phyloP scores from a whole-genome alignment of 1,140 invertebrate genomes.

The Hestina assimilis region DNA sequence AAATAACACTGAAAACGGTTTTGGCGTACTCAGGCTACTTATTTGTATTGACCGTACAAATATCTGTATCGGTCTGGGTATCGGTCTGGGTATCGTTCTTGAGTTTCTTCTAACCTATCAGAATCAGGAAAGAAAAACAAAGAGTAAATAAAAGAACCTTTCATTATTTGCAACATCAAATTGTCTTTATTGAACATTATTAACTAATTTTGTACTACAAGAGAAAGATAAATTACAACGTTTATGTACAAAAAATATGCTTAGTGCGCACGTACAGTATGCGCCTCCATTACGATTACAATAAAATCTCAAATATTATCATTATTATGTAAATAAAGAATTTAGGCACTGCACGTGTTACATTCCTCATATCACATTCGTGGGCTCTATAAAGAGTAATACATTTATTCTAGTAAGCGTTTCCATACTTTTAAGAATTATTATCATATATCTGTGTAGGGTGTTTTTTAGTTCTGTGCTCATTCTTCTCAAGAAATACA shows the following conservation, averaged over 20 bases:
- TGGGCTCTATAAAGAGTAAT: constrained; percentile 44
- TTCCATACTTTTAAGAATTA: constrained; percentile 68
- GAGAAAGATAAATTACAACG: constrained; percentile 61
- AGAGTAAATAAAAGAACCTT: constrained; percentile 17
- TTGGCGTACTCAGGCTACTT: too few relatives aligned
- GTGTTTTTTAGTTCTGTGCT: too few relatives aligned
- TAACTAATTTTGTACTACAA: constrained; percentile 75
- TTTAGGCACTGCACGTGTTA: constrained; percentile 73
- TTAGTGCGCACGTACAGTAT: constrained; percentile 45
- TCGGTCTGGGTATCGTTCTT: too few relatives aligned
- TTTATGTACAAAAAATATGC: constrained; percentile 69
- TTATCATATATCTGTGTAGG: constrained; percentile 54
- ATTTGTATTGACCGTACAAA: too few relatives aligned
- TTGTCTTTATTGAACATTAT: constrained; percentile 74
- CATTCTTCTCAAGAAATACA: constrained; percentile 25
- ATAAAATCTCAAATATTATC: constrained; percentile 48
- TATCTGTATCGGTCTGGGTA: too few relatives aligned
- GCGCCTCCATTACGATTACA: constrained; percentile 48
- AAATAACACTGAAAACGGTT: too few relatives aligned
- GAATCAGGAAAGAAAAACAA: constrained; percentile 27
- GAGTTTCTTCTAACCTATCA: too few relatives aligned
- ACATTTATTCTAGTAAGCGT: constrained; percentile 74
- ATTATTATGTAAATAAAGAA: constrained; percentile 64
- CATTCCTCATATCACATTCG: constrained; percentile 69
- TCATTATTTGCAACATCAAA: constrained; percentile 57